Conservation (phyloP, 2,888 invertebrate species). For the Caenorhabditis sulstoni region DNA sequence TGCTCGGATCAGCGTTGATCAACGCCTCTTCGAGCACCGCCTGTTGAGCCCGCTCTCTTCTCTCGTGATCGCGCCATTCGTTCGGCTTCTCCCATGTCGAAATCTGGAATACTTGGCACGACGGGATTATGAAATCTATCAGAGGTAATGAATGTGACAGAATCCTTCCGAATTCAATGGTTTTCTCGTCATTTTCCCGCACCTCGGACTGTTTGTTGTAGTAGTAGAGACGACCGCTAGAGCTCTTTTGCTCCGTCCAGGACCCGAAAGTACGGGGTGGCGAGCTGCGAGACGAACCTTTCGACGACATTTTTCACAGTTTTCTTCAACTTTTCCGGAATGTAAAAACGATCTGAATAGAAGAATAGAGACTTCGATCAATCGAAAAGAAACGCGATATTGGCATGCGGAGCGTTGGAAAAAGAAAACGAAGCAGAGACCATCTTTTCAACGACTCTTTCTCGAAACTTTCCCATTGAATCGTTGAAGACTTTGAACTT, state of each 20-base stretch:
- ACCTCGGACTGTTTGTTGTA: constrained; percentile 47
- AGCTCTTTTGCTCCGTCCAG: constrained; percentile 38
- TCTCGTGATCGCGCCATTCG: constrained; percentile 12
- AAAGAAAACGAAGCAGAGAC: no score
- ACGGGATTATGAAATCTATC: background rate
- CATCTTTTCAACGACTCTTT: no score
- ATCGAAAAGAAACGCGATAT: no score
- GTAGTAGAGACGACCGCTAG: constrained; percentile 28
- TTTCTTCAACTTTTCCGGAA: no score
- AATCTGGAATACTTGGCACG: constrained; percentile 12
- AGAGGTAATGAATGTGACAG: background rate
- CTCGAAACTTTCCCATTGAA: no score
- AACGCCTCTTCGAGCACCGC: no score
- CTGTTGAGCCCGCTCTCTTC: background rate
- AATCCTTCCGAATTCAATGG: no score
- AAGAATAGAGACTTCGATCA: no score
- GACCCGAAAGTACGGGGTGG: constrained; percentile 2
- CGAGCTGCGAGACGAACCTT: background rate
- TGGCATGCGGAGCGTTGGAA: no score
- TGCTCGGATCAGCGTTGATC: no score
- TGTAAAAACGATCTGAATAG: no score
- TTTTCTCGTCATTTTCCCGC: background rate
- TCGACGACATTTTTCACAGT: background rate
- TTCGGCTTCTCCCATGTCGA: constrained; percentile 37
- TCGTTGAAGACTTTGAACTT: no score